Evolutionary conservation across 2,888 invertebrate genomes (phyloP).

Genomic region (Volucella zonaria): DNA sequence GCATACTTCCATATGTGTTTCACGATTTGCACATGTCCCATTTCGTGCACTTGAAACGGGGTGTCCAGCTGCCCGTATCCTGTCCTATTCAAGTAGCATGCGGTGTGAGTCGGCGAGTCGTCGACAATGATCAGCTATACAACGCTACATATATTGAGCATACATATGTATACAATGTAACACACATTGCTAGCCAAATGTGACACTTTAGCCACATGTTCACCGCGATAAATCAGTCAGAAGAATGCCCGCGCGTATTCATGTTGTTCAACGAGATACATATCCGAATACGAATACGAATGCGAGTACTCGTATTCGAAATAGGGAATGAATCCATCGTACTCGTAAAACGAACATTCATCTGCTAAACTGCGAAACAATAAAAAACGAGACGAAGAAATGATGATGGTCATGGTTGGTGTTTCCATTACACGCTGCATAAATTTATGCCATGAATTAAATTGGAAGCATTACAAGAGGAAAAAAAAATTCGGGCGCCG

Average conservation of each 20-base stretch:
- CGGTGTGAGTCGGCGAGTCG: conserved; percentile 49
- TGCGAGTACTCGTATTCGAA: too few relatives aligned
- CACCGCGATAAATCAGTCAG: conserved; percentile 70
- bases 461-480: conserved; percentile 20
- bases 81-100: conserved; percentile 61
- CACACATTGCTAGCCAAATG: conserved; percentile 52
- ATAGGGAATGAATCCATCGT: background rate
- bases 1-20: background rate
- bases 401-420: conserved; percentile 59
- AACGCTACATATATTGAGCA: conserved; percentile 19
- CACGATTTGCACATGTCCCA: conserved; percentile 26
- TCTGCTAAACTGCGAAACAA: conserved; percentile 63
- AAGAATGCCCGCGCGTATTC: conserved; percentile 45
- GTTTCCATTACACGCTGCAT: conserved; percentile 71
- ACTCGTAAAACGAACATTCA: conserved; percentile 35
- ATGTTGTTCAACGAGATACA: background rate
- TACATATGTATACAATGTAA: conserved; percentile 15
- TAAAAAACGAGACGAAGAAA: conserved; percentile 49
- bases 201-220: conserved; percentile 73
- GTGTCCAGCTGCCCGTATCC: conserved; percentile 67
- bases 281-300: too few relatives aligned
- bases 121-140: conserved; percentile 10
- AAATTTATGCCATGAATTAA: conserved; percentile 67
- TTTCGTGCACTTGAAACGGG: conserved; percentile 45
- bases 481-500: conserved; percentile 57